These are phyloP conservation scores for Sphenopsis melanotis DNA, from an alignment of 2,797 vertebrate genomes.

Conservation along the genomic window DNA sequence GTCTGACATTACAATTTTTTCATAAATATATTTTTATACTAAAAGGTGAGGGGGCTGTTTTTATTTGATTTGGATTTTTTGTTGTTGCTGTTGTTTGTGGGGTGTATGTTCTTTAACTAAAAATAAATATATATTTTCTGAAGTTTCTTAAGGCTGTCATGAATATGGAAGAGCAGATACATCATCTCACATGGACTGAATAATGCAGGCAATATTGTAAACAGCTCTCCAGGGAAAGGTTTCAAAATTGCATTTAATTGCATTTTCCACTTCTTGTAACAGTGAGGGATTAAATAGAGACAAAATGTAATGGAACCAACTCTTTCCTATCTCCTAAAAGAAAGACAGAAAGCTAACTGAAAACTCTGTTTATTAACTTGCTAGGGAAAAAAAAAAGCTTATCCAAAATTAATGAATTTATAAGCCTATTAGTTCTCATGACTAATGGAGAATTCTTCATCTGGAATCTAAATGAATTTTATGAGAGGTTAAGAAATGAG, in stretches of 20 bases:
- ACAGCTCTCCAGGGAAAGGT: conserved; percentile 63
- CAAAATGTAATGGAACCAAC: conserved; percentile 65
- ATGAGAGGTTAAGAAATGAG: conserved; percentile 9
- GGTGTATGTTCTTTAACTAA: conserved; percentile 19
- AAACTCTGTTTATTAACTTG: conserved; percentile 20
- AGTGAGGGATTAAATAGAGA: conserved; percentile 70
- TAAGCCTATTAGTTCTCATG: conserved; percentile 17
- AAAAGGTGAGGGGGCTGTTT: background rate
- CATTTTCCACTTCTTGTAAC: conserved; percentile 73
- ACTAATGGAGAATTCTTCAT: conserved; percentile 9
- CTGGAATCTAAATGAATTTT: background rate
- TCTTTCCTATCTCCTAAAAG: conserved; percentile 43
- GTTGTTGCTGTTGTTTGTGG: background rate
- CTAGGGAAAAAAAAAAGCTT: background rate
- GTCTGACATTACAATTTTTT: background rate
- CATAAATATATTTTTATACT: background rate
- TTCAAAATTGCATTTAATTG: conserved; percentile 75
- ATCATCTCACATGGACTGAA: conserved; percentile 7
- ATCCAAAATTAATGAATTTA: conserved; percentile 31
- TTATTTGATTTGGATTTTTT: background rate
- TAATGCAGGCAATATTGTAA: conserved; percentile 65
- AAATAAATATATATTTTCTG: background rate
- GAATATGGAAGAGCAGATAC: background rate
- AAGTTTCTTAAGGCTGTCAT: conserved; percentile 14
- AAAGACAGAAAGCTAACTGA: conserved; percentile 9